Conservation (phyloP, 2,888 invertebrate species). For the Cloeon dipterum region DNA sequence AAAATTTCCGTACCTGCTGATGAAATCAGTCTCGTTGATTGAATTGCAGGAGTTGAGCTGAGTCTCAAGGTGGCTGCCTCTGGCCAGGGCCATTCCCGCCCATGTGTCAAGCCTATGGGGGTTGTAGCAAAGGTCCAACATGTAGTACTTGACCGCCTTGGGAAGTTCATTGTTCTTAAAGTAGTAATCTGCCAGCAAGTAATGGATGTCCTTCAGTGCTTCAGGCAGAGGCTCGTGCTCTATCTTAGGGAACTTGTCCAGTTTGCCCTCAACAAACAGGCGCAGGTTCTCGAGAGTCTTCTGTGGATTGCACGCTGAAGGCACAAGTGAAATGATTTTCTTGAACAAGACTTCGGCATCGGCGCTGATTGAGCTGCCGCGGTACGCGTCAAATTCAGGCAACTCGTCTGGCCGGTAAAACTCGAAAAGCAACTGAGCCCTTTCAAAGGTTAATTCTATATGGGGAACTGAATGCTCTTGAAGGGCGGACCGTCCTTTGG, state of each 20-base stretch:
- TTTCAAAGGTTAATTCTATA: slow-evolving; percentile 17
- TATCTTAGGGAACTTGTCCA: slow-evolving; percentile 25
- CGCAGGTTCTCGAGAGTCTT: slow-evolving; percentile 30
- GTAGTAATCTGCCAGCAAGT: slow-evolving; percentile 78
- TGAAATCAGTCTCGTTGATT: slow-evolving; percentile 26
- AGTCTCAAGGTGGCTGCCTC: slow-evolving; percentile 52
- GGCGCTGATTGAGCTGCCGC: slow-evolving; percentile 48
- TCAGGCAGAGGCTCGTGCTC: slow-evolving; percentile 28
- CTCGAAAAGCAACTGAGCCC: slow-evolving; percentile 27
- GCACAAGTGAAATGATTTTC: slow-evolving; percentile 42
- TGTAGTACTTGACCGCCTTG: slow-evolving; percentile 58
- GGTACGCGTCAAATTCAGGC: slow-evolving; percentile 61
- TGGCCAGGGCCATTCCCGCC: slow-evolving; percentile 72
- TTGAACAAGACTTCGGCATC: slow-evolving; percentile 57
- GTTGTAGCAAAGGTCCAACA: slow-evolving; percentile 59
- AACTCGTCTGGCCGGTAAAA: slow-evolving; percentile 56
- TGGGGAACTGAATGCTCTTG: slow-evolving; percentile 33
- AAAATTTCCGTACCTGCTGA: no score
- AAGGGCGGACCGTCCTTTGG: slow-evolving; percentile 35
- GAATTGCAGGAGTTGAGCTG: slow-evolving; percentile 40
- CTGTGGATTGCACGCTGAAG: slow-evolving; percentile 39
- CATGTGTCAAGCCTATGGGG: slow-evolving; percentile 70
- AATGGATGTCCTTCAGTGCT: slow-evolving; percentile 54
- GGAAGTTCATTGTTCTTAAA: slow-evolving; percentile 59
- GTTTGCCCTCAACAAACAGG: slow-evolving; percentile 39